phyloP scores from a whole-genome alignment of 1,140 invertebrate genomes.

The Nomia melanderi region DNA sequence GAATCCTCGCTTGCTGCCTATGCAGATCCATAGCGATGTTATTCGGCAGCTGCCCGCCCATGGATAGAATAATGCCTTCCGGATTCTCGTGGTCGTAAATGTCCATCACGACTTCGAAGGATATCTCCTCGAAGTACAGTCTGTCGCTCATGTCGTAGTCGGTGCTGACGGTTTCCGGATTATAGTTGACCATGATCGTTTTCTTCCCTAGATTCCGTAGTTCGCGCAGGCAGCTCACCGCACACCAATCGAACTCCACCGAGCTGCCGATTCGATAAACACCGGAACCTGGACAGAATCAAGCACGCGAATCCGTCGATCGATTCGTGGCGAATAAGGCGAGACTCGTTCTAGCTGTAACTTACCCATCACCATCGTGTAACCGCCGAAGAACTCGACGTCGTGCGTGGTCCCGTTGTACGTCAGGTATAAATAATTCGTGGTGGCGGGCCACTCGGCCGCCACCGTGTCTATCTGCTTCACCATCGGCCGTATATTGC shows the following conservation, averaged over 20 bases:
- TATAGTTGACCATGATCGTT: conserved; percentile 99
- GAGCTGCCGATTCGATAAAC: conserved; percentile 99
- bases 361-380: conserved; percentile 90
- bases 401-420: conserved; percentile 96
- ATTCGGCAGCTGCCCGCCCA: conserved; percentile 99
- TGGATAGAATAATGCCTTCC: conserved; percentile 96
- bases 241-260: conserved; percentile 99
- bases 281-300: conserved; percentile 87
- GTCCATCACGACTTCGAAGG: conserved; percentile 99
- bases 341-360: no score
- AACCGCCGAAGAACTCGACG: conserved; percentile 89
- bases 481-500: conserved; percentile 91
- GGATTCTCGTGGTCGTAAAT: conserved; percentile 97
- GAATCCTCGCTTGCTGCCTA: conserved; percentile 84
- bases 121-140: conserved; percentile 99
- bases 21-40: conserved; percentile 99
- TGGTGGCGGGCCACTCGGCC: conserved; percentile 98
- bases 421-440: conserved; percentile 98
- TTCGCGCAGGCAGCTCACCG: conserved; percentile 97
- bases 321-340: no score
- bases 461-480: conserved; percentile 99
- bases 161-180: conserved; percentile 99
- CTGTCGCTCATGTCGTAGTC: conserved; percentile 99
- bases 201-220: conserved; percentile 90
- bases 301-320: no score